Conservation (phyloP, 2,888 invertebrate species). For the Andricus quercusramuli region DNA sequence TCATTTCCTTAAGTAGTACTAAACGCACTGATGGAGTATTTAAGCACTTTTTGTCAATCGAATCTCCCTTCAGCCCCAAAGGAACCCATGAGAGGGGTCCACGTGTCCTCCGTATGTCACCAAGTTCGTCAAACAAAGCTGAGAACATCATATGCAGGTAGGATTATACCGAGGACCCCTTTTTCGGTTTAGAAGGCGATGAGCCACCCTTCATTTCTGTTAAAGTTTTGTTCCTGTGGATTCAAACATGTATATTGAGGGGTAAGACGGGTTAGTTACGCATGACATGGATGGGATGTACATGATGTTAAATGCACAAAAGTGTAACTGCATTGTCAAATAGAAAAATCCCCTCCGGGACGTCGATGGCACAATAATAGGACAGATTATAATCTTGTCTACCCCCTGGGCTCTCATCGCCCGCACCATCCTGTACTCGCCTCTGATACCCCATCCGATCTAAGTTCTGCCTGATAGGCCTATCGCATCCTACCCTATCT, state of each 20-base stretch:
- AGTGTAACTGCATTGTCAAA: slow-evolving; percentile 78
- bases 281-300: slow-evolving; percentile 55
- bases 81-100: slow-evolving; percentile 48
- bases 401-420: slow-evolving; percentile 70
- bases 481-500: slow-evolving; percentile 46
- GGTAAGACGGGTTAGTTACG: slow-evolving; percentile 54
- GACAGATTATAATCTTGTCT: slow-evolving; percentile 79
- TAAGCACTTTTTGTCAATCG: slow-evolving; percentile 57
- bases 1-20: slow-evolving; percentile 10
- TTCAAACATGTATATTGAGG: slow-evolving; percentile 43
- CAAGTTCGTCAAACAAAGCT: slow-evolving; percentile 60
- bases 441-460: slow-evolving; percentile 40
- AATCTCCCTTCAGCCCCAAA: slow-evolving; percentile 49
- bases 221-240: slow-evolving; percentile 62
- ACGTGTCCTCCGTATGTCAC: slow-evolving; percentile 60
- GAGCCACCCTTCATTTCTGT: slow-evolving; percentile 64
- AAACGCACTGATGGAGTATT: slow-evolving; percentile 46
- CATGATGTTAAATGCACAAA: slow-evolving; percentile 77
- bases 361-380: slow-evolving; percentile 79
- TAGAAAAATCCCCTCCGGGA: slow-evolving; percentile 76
- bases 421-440: slow-evolving; percentile 48
- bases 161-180: slow-evolving; percentile 75
- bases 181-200: slow-evolving; percentile 69
- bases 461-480: slow-evolving; percentile 10
- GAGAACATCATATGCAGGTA: slow-evolving; percentile 78